Base-by-base conservation (phyloP, 2,113 vertebrate species). In the Semnornis frantzii region DNA sequence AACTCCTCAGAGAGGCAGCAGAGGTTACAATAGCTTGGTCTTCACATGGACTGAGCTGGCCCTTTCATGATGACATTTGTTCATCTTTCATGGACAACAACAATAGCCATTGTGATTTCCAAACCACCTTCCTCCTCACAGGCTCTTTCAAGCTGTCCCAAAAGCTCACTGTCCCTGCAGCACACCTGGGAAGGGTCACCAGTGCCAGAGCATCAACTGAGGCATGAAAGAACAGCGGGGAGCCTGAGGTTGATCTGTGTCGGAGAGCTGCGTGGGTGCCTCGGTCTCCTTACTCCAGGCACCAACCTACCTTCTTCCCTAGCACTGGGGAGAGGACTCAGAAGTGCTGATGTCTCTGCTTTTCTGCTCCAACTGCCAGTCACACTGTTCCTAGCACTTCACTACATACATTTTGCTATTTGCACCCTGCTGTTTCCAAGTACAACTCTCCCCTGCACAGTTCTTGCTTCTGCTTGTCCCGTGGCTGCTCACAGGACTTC, bases 221-320 rank as follows among this genome's bases (percentile, higher is more conserved):
- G 76, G 62, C 31, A 27, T 0, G 0, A 1, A 12, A 20, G 27
- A 8, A 14, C 24, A 6, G 4, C 6, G 46, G 27, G 74, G 37
- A 70, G n/a, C 39, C 39, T 2, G 5, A 25, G n/a, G 34, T 7
- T 80, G 30, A 50, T 55, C 52, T 10, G 0, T 5, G 57, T 5
- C 0, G 1, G 70, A 66, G 74, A 8, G 10, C 0, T 3, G 24
- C 0, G 2, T 16, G 50, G 34, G 14, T 60, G 17, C 44, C 23
- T 48, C 3, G 0, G 11, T 23, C 50, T 69, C 42, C 50, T 48
- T 33, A 10, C 20, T 25, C 60, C 68, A 59, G 66, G 25, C n/a
- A 46, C n/a, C 18, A n/a, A 15, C 30, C 30, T 57, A 11, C 69
- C 63, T 33, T 33, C 58, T 39, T 25, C 75, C 39, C 58, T 34